Evolutionary conservation across 1,140 invertebrate genomes (phyloP).

Genomic region (Tetraneura akinire): DNA sequence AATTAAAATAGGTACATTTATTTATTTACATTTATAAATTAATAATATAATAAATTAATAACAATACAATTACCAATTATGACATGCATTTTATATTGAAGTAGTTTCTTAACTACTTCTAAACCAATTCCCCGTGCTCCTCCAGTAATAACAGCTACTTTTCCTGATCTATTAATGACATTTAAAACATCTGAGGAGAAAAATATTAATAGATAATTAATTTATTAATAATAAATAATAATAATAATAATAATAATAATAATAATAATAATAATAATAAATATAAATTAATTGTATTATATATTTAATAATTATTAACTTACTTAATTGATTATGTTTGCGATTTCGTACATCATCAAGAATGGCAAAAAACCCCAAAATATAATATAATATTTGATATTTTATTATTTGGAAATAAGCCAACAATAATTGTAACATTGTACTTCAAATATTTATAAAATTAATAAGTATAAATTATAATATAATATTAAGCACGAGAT

Average conservation of each 20-base stretch:
- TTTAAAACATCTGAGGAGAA: too few relatives aligned
- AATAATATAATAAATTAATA: neutral
- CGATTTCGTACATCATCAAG: slow-evolving; percentile 62
- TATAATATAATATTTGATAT: slow-evolving; percentile 62
- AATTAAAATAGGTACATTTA: too few relatives aligned
- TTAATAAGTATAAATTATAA: neutral
- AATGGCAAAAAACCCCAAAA: slow-evolving; percentile 61
- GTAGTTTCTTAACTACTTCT: slow-evolving; percentile 76
- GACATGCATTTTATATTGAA: slow-evolving; percentile 79
- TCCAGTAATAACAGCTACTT: slow-evolving; percentile 84
- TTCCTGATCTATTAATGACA: slow-evolving; percentile 64
- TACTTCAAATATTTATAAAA: neutral
- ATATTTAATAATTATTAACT: slow-evolving; percentile 53
- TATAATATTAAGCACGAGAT: neutral
- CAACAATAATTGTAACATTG: slow-evolving; percentile 27
- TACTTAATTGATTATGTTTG: slow-evolving; percentile 64
- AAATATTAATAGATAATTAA: too few relatives aligned
- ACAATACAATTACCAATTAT: slow-evolving; percentile 71
- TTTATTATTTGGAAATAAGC: slow-evolving; percentile 41
- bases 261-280: neutral
- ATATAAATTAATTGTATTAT: slow-evolving; percentile 26
- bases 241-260: slow-evolving; percentile 50
- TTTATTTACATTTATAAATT: too few relatives aligned
- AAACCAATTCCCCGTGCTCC: slow-evolving; percentile 83
- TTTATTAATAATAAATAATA: neutral